Evolutionary conservation across 2,113 vertebrate genomes (phyloP).

Genomic region (Esox niger): DNA sequence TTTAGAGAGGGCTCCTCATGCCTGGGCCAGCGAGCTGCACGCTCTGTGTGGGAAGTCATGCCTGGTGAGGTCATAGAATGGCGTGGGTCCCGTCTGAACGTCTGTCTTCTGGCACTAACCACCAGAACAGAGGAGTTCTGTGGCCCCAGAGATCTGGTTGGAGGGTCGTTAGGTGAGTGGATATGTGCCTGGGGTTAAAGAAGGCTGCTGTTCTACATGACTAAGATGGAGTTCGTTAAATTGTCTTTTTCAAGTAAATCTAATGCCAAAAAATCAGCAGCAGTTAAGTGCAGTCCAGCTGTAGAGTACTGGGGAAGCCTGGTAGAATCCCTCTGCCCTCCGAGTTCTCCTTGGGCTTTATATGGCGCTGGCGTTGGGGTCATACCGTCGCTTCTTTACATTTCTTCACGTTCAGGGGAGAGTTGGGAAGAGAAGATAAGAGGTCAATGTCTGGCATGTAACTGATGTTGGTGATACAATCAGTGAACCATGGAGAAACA

Average conservation of each 20-base stretch:
- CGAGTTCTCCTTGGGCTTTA: conserved; percentile 71
- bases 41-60: conserved; percentile 69
- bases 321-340: conserved; percentile 65
- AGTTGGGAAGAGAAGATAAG: conserved; percentile 65
- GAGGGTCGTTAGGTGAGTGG: too few relatives aligned
- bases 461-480: conserved; percentile 18
- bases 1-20: conserved; percentile 85
- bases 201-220: conserved; percentile 66
- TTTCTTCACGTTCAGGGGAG: conserved; percentile 81
- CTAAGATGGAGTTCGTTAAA: conserved; percentile 69
- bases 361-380: conserved; percentile 89
- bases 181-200: conserved; percentile 48
- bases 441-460: conserved; percentile 36
- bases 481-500: conserved; percentile 51
- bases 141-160: conserved; percentile 55
- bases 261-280: conserved; percentile 72
- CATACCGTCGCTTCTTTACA: conserved; percentile 96
- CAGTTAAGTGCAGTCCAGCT: conserved; percentile 75
- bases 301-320: conserved; percentile 69
- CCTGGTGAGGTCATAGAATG: conserved; percentile 61
- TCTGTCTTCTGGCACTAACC: conserved; percentile 66
- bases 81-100: conserved; percentile 58
- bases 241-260: conserved; percentile 72
- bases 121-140: conserved; percentile 49
- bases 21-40: conserved; percentile 75